Base-by-base conservation (phyloP, 2,113 vertebrate genomes). In the Anhinga rufa region DNA sequence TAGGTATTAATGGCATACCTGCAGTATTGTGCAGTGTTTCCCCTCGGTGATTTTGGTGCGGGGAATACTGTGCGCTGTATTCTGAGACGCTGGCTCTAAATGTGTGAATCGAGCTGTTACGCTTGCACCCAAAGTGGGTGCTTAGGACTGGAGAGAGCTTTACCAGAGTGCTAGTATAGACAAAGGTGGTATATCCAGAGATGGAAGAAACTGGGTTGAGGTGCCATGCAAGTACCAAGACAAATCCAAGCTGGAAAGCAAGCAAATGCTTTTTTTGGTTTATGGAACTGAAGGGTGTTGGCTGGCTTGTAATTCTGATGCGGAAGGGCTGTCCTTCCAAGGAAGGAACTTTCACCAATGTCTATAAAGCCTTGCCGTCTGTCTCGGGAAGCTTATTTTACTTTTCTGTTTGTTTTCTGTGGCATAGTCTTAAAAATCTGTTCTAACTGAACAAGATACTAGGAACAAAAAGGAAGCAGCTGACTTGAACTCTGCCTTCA, bases 171-270 rank as follows among this genome's bases (percentile, higher is more conserved):
- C 48, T 69, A 9, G 3, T 62, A 7, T 32, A 74, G 49, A 29
- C 34, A 49, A 76, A 57, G 26, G 18, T 24, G 48, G 51, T 79
- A 6, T 44, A 57, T 64, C 34, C 25, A 79, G 54, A 49, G 36
- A 9, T 6, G 3, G 44, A 87, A 55, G 19, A 69, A 86, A 51
- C 31, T 24, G 20, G 4, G 17, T 40, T 0, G 0, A 58, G 58
- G 13, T 31, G 31, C 34, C 38, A 14, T 12, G 32, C 32, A 81
- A 82, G n/a, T 86, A 78, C 28, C 38, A 84, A n/a, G 36, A 36
- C 34, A 89, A 61, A 89, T 75, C 57, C 49, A n/a, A n/a, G 51
- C 60, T 71, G 71, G 25, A 78, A 77, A 51, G n/a, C 25, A 70
- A 86, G n/a, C 20, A 71, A 4, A 20, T 6, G 1, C 14, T 11